Evolutionary conservation across 2,797 vertebrate genomes (phyloP).

Genomic region (Streptopelia turtur): DNA sequence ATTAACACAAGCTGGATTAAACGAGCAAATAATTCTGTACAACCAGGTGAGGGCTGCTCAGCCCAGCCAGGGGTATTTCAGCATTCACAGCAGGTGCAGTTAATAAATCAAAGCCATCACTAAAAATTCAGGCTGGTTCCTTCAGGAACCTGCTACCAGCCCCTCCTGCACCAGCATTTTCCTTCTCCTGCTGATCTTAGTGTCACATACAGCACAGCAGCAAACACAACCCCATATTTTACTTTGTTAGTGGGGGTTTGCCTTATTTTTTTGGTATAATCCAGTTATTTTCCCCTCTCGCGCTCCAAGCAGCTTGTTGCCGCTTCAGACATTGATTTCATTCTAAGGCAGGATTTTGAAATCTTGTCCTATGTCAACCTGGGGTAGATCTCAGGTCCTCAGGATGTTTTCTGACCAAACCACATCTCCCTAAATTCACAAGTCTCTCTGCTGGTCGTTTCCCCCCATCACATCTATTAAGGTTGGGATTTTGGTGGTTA

Average conservation of each 20-base stretch:
- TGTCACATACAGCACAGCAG: not conserved
- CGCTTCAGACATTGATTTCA: not conserved
- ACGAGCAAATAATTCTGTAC: not conserved
- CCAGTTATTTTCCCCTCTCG: not conserved
- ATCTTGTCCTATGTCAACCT: not conserved
- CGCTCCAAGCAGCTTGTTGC: not conserved
- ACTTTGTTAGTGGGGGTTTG: too few species aligned
- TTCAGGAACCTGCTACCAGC: not conserved
- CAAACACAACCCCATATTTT: not conserved
- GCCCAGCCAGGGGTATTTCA: not conserved
- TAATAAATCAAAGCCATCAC: not conserved
- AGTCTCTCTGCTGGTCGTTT: not conserved
- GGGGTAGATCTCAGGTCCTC: not conserved
- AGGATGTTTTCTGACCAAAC: not conserved
- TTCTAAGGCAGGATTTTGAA: not conserved
- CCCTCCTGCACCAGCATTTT: not conserved
- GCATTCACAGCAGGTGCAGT: not conserved
- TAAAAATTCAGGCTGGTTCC: not conserved
- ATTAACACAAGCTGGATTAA: not conserved
- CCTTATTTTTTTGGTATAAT: not conserved
- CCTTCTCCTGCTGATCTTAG: not conserved
- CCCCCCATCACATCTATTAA: fast-evolving
- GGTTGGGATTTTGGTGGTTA: not conserved
- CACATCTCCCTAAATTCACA: not conserved
- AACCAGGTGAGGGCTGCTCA: not conserved